Evolutionary conservation across 2,797 vertebrate genomes (phyloP).

Genomic region (Chelonia mydas): DNA sequence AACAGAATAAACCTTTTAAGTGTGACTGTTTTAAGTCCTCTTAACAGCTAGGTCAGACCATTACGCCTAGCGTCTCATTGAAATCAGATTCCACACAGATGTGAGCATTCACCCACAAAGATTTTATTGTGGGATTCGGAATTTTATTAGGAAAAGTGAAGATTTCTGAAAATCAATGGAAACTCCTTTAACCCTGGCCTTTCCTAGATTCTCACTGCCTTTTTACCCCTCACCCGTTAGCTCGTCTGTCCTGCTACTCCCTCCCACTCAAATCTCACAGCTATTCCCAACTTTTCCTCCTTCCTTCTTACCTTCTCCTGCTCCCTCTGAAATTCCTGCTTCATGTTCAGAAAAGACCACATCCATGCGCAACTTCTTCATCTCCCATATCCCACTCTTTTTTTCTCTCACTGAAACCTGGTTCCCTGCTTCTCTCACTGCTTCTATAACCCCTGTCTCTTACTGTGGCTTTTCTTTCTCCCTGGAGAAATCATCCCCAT

Average conservation of each 20-base stretch:
- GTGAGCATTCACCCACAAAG: neutral
- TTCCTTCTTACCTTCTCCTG: neutral
- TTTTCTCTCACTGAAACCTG: neutral
- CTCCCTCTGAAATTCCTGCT: neutral
- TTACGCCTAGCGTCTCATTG: neutral
- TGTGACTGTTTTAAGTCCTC: neutral
- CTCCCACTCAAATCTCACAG: neutral
- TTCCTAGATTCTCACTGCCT: neutral
- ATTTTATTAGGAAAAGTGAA: neutral
- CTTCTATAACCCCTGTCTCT: neutral
- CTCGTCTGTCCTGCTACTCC: neutral
- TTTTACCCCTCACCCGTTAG: neutral
- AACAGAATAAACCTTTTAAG: neutral
- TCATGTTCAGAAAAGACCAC: neutral
- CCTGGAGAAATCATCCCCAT: neutral
- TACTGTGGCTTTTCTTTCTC: fast-evolving
- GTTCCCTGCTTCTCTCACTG: neutral
- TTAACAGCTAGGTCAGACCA: neutral
- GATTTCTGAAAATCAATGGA: neutral
- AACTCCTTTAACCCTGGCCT: neutral
- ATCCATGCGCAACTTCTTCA: neutral
- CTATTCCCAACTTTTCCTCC: neutral
- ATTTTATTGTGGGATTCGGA: neutral
- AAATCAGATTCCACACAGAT: neutral
- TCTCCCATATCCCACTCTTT: neutral